Base-by-base conservation (phyloP, 1,140 invertebrate genomes). In the Oreohelix idahoensis region DNA sequence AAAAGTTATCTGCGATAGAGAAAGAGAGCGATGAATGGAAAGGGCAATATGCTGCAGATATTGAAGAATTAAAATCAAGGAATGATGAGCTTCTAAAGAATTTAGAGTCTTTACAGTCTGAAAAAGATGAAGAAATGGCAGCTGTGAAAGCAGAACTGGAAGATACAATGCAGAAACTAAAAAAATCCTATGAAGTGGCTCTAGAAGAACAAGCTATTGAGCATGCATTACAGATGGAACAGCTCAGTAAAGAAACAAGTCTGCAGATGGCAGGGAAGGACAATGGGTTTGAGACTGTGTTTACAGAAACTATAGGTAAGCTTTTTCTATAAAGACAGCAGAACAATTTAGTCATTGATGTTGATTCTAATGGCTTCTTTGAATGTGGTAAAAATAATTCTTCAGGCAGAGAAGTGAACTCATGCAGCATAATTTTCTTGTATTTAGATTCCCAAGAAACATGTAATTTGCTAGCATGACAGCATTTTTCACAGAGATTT, bases 211-310 rank as follows among this genome's bases (percentile, higher is more conserved):
- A 94, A 83, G 93, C 94, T 66, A 92, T 93, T 66, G 93, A 94
- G 49, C 89, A 94, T 53, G 92, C 86, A 26, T 85, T 84, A n/a
- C 89, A 89, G 78, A 86, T 93, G 4, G 92, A 93, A 85, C 86
- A 92, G 38, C 85, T 93, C 78, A 87, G 94, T 0, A 93, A 93
- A 85, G 94, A 94, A 66, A 93, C 94, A 84, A 94, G 94, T 88
- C 84, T 93, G 42, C 93, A 95, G 87, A 85, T 95, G 49, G 93
- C 93, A 42, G 90, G 93, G 74, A 95, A 95, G 85, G 94, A 94
- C 13, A 93, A 94, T 84, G 92, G 94, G 53, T 94, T 94, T 87
- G 91, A 93, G 74, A 85, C 85, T 0, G 87, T 88, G 0, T 88
- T 91, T 53, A 84, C 79, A 13, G 84, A 89, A 77, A 86, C 91